Percentiles rank a stretch among this genome's conserved stretches.
phyloP scores from a whole-genome alignment of 2,797 vertebrate species.

The Poecile montanus region DNA sequence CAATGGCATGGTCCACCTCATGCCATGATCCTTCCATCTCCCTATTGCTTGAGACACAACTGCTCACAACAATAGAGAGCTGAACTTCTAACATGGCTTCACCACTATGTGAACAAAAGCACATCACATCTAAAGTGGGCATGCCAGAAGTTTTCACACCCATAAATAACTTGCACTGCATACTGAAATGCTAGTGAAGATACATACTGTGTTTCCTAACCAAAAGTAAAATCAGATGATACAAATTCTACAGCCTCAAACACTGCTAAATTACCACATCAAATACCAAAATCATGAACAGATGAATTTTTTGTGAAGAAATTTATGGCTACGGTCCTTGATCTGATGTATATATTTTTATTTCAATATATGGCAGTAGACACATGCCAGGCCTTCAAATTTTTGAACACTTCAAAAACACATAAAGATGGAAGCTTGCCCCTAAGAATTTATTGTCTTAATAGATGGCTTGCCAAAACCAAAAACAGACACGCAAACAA shows the following conservation, averaged over 20 bases:
- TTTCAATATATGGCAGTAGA: background rate
- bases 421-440: background rate
- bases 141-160: background rate
- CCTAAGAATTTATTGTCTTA: background rate
- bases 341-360: background rate
- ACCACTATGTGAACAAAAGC: background rate
- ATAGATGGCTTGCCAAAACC: background rate
- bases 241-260: background rate
- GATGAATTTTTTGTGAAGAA: background rate
- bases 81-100: background rate
- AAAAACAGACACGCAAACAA: background rate
- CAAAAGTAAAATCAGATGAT: background rate
- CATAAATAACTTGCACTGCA: background rate
- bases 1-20: background rate
- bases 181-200: background rate
- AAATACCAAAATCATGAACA: background rate
- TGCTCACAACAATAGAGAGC: background rate
- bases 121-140: background rate
- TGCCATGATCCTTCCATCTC: background rate
- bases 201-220: background rate
- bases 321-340: background rate
- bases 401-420: background rate
- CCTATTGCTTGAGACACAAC: background rate
- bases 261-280: background rate
- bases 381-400: background rate